Base-by-base conservation (phyloP, 64 coral and sea anemone species). In the Cladopsammia gracilis region DNA sequence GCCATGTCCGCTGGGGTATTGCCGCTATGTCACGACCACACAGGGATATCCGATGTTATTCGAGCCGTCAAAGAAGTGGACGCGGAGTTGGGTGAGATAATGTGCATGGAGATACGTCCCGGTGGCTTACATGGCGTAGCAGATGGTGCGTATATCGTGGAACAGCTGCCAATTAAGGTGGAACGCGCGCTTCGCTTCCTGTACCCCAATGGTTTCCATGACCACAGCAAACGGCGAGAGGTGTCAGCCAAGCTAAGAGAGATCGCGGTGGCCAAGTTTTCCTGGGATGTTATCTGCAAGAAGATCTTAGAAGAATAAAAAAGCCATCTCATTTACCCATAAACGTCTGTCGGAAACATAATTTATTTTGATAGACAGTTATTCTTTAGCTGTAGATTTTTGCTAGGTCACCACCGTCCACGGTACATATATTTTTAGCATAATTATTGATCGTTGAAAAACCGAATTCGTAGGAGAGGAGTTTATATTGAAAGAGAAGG, bases 1-100 rank as follows among this genome's bases (percentile, higher is more conserved):
- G 97, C 97, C 43, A 98, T 98, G 97, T 74, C 97, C 6, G 87
- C 94, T 11, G 97, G 97, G 0, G 97, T 98, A 11, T 77, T 98
- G 2, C 94, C 94, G 11, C 88, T 96, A 4, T 98, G 97, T 71
- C 74, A 98, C 52, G 44, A 93, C 70, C 91, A 98, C 62, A 93
- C 94, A 0, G 94, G 94, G n/a, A 50, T 96, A 23, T 90, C 94
- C 26, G 97, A 98, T 78, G 97, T 93, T 18, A 81, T 98, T 43
- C 70, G 83, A 42, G 74, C 78, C 5, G 78, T 98, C 75, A 87
- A 83, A 59, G 90, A 96, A 8, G 58, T 60, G 25, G 91, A 90
- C 2, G 87, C 91, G 18, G 97, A 98, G 70, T 74, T 98, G 14
- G 94, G 85, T 19, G 82, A 50, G 25, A 87, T 91, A 66, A 98